Conservation (phyloP, 2,888 invertebrate genomes). For the Apamea monoglypha region DNA sequence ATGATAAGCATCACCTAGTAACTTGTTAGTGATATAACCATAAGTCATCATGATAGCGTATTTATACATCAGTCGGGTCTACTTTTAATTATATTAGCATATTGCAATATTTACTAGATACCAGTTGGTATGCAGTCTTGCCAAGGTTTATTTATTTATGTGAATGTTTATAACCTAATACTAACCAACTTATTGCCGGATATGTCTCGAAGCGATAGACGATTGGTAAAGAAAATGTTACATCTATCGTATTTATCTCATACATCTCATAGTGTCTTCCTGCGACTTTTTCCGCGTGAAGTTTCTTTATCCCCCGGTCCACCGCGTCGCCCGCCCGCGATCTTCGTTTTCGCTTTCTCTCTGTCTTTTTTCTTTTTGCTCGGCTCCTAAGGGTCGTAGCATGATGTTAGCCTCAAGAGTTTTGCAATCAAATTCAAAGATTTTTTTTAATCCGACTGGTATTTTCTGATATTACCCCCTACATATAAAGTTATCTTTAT, state of each 20-base stretch:
- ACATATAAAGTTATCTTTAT: too few species aligned
- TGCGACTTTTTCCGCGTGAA: too few species aligned
- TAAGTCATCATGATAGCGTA: neutral
- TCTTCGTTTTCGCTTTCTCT: too few species aligned
- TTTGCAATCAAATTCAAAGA: too few species aligned
- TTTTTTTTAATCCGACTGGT: too few species aligned
- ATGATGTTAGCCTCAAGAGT: too few species aligned
- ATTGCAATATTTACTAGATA: constrained; percentile 13
- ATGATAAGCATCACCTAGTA: constrained; percentile 7
- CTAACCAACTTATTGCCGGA: neutral
- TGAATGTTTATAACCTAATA: neutral
- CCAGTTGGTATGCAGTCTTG: constrained; percentile 16
- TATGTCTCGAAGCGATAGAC: constrained; percentile 3
- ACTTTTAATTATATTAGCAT: constrained; percentile 12
- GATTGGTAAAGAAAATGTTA: neutral
- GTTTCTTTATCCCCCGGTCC: too few species aligned
- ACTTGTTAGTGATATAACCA: neutral
- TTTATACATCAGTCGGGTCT: neutral
- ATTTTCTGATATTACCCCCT: too few species aligned
- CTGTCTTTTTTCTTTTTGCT: too few species aligned
- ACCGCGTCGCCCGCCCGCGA: too few species aligned
- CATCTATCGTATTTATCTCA: neutral
- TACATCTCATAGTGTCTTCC: neutral
- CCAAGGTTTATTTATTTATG: constrained; percentile 28
- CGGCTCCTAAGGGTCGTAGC: too few species aligned